Base-by-base conservation (phyloP, 2,888 invertebrate genomes). In the Netelia virgata region DNA sequence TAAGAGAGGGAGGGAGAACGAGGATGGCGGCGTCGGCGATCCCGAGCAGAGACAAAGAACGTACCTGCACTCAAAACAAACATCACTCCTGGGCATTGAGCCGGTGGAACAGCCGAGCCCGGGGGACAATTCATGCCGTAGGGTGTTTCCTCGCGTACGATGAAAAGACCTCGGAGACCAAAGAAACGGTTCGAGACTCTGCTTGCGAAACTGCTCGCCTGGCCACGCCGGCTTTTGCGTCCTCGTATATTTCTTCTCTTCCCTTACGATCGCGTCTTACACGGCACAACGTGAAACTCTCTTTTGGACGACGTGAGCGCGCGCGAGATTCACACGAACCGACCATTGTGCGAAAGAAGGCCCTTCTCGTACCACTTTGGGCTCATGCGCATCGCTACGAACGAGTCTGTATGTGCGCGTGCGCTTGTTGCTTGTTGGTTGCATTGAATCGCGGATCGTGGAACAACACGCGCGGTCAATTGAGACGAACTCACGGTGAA, bases 1-100 rank as follows among this genome's bases (percentile, higher is more conserved):
- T 78, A 55, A 59, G 36, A 76, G 63, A 55, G 73, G 36, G 57
- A 23, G 69, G 74, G 55, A 74, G 78, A 43, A 73, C 66, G 66
- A 70, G 80, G 63, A 78, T 76, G 87, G 74, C 79, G 86, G 86
- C 70, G 85, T 87, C 83, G 83, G 84, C 76, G 80, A 86, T 82
- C 90, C 88, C 88, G 86, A 70, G 86, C 87, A 89, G 89, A 92
- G 89, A 93, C 92, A 92, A 92, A 92, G 89, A 87, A 86, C 89
- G 88, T 91, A 92, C 91, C 92, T 91, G 92, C 87, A 90, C 92
- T 92, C 92, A 92, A 92, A 92, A 92, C 92, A 92, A 92, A 92
- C 92, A 92, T 92, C 86, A 87, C 84, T 86, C 85, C 81, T 83
- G 86, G 85, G 86, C 80, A 86, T 84, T 84, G 74, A 84, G 80